These are phyloP conservation scores for Xanthia togata DNA, from an alignment of 2,888 invertebrate species.

Conservation along the genomic window DNA sequence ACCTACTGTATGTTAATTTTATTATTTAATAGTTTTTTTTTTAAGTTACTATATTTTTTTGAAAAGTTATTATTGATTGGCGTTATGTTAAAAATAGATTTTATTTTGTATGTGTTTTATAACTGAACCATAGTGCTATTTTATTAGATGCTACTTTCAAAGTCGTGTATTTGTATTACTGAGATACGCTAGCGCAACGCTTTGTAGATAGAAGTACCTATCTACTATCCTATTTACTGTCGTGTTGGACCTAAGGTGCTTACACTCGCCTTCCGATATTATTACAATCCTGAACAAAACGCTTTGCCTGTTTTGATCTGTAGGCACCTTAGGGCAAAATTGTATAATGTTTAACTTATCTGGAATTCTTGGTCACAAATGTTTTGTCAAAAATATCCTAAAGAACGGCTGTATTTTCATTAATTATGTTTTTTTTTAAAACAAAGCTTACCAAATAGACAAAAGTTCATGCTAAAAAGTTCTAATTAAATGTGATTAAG, in stretches of 20 bases:
- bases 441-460: background rate
- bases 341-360: background rate
- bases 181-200: conserved; percentile 31
- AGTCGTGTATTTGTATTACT: conserved; percentile 15
- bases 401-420: background rate
- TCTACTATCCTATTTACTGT: conserved; percentile 33
- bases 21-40: background rate
- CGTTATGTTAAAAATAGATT: conserved; percentile 1
- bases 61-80: conserved; percentile 15
- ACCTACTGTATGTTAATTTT: background rate
- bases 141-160: conserved; percentile 13
- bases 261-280: background rate
- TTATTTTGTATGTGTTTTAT: background rate
- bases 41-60: background rate
- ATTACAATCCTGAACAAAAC: background rate
- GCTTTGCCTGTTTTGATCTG: background rate
- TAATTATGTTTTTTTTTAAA: too few relatives aligned
- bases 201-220: conserved; percentile 39
- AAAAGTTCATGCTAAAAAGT: background rate
- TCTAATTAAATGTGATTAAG: background rate
- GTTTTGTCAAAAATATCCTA: background rate
- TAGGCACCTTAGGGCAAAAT: conserved; percentile 14
- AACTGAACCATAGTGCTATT: conserved; percentile 6
- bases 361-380: background rate
- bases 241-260: conserved; percentile 24